phyloP scores from a whole-genome alignment of 2,113 vertebrate genomes.

The Rutilus rutilus region DNA sequence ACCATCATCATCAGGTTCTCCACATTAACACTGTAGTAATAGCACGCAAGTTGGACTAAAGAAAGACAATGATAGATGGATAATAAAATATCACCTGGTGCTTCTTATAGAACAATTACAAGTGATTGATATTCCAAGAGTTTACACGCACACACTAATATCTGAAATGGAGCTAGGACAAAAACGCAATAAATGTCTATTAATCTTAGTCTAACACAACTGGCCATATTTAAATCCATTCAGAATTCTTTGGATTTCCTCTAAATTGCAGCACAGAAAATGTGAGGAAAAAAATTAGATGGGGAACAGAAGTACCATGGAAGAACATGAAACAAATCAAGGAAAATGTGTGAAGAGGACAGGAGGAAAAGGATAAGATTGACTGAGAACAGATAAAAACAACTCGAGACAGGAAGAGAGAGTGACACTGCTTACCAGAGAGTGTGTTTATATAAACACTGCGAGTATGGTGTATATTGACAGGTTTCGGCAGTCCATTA shows the following conservation, averaged over 20 bases:
- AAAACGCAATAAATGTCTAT: background rate
- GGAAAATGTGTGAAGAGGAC: background rate
- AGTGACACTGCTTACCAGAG: slow-evolving; percentile 14
- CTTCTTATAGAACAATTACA: slow-evolving; percentile 74
- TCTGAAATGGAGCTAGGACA: slow-evolving; percentile 9
- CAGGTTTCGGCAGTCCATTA: slow-evolving; percentile 26
- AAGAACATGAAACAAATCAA: slow-evolving; percentile 20
- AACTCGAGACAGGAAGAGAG: background rate
- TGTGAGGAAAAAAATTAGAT: background rate
- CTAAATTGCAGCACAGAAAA: background rate
- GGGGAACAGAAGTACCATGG: background rate
- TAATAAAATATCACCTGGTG: slow-evolving; percentile 37
- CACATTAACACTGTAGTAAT: background rate
- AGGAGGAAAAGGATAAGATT: background rate
- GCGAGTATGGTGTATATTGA: slow-evolving; percentile 1
- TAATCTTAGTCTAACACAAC: background rate
- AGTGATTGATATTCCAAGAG: slow-evolving; percentile 73
- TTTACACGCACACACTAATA: background rate
- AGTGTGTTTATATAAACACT: slow-evolving; percentile 21
- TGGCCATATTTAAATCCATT: background rate
- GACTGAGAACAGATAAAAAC: slow-evolving; percentile 14
- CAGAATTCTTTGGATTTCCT: background rate
- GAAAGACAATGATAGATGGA: slow-evolving; percentile 36
- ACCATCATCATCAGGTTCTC: slow-evolving; percentile 27
- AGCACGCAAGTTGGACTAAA: slow-evolving; percentile 16